These are phyloP conservation scores for Ommatoiulus sabulosus DNA, from an alignment of 2,888 invertebrate genomes.

Conservation along the genomic window DNA sequence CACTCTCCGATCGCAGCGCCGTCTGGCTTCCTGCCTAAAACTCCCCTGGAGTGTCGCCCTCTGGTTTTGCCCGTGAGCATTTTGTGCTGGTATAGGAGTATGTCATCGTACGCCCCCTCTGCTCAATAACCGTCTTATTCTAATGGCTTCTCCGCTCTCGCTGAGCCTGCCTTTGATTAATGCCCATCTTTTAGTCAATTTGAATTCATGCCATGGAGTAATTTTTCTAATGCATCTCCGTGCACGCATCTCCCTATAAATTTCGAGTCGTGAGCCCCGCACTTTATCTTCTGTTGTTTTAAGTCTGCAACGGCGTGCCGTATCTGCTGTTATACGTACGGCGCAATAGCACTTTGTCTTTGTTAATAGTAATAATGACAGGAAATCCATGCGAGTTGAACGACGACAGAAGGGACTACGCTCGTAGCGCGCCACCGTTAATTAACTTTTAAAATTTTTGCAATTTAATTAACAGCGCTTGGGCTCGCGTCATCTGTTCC, in stretches of 20 bases:
- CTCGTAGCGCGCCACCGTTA: neutral
- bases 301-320: neutral
- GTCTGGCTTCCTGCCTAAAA: too few relatives aligned
- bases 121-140: neutral
- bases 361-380: constrained; percentile 1
- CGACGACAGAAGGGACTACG: neutral
- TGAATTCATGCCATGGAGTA: neutral
- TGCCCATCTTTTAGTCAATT: constrained; percentile 1
- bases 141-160: neutral
- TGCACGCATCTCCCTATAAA: neutral
- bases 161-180: neutral
- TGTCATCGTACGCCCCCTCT: neutral
- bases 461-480: neutral
- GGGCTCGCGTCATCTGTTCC: neutral
- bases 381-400: constrained; percentile 1
- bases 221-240: neutral
- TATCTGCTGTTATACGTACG: neutral
- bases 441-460: constrained; percentile 1
- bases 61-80: too few relatives aligned
- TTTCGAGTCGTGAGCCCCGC: neutral
- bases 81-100: too few relatives aligned
- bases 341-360: neutral
- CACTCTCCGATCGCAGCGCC: too few relatives aligned
- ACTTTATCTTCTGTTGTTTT: constrained; percentile 1
- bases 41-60: too few relatives aligned